phyloP scores from a whole-genome alignment of 23 tunicate genomes.

The Trididemnum miniatum region DNA sequence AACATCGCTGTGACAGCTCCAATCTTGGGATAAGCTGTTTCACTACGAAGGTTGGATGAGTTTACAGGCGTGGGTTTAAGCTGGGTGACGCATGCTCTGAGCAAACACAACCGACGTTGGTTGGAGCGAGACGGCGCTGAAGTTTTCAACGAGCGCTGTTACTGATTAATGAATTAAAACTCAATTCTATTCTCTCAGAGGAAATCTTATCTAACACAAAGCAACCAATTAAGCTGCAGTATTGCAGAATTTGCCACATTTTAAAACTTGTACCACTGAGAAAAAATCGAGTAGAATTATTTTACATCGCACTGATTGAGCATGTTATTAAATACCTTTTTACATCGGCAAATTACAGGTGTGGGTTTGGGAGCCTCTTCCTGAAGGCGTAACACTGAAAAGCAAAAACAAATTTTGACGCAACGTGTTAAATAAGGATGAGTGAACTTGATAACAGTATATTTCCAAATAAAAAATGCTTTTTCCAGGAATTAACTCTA shows the following conservation, averaged over 20 bases:
- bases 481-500: too few species aligned
- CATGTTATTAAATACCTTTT: slow-evolving; percentile 48
- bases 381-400: slow-evolving; percentile 56
- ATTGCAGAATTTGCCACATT: too few species aligned
- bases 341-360: slow-evolving; percentile 36
- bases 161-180: background rate
- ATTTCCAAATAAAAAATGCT: too few species aligned
- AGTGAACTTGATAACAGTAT: background rate
- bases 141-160: background rate
- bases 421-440: too few species aligned
- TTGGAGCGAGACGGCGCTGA: background rate
- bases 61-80: background rate
- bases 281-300: too few species aligned
- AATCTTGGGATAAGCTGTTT: too few species aligned
- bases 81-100: background rate
- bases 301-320: too few species aligned
- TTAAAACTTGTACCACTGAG: too few species aligned
- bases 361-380: slow-evolving; percentile 66
- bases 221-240: too few species aligned
- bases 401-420: background rate
- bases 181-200: too few species aligned
- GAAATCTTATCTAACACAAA: too few species aligned
- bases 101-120: background rate
- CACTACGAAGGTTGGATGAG: slow-evolving; percentile 1
- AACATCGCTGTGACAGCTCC: too few species aligned